Evolutionary conservation across 2,888 invertebrate species (phyloP), one percentile per base, ranked within the genome.

Genomic region (Pristionchus fissidentatus): DNA sequence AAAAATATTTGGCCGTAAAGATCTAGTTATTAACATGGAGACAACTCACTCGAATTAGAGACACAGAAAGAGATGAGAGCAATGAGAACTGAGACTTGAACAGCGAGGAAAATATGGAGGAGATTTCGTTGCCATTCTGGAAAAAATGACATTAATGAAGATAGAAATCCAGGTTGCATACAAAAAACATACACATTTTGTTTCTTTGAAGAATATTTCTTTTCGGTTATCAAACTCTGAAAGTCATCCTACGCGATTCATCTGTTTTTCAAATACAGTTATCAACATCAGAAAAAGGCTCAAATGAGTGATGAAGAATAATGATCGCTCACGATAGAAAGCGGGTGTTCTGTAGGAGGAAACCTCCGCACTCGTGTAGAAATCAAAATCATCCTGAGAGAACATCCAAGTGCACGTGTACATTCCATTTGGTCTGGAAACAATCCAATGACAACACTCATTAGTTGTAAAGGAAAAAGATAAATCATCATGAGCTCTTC

Each of bases 371-470:
- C 86, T 88, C 19, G 90, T 88, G 84, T 90, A 91, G 57, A 90
- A 91, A 75, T 90, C 85, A 55, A 88, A 91, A 84, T 91, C 91
- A 62, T 86, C 85, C 83, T 90, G 87, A 22, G 89, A 86, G 84
- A 91, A 91, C 49, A 90, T 89, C 84, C 92, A 91, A n/a, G 91
- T 89, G 79, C 91, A 91, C 26, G 89, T 89, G 87, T 91, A 90
- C 91, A 91, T 91, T 29, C 91, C 90, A 75, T 85, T 86, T 5
- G 90, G 90, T 78, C 88, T 88, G 82, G 38, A 87, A 87, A 82
- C 38, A 10, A 10, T 38, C 5, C n/a, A 8, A 38, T 38, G 3
- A n/a, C 13, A 7, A 49, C 49, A n/a, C n/a, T 41, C 13, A 60
- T 4, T n/a, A 55, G 38, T 13, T 22, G n/a, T 49, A 77, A 49